phyloP scores from a whole-genome alignment of 2,888 invertebrate species.

The Pachymerium ferrugineum region DNA sequence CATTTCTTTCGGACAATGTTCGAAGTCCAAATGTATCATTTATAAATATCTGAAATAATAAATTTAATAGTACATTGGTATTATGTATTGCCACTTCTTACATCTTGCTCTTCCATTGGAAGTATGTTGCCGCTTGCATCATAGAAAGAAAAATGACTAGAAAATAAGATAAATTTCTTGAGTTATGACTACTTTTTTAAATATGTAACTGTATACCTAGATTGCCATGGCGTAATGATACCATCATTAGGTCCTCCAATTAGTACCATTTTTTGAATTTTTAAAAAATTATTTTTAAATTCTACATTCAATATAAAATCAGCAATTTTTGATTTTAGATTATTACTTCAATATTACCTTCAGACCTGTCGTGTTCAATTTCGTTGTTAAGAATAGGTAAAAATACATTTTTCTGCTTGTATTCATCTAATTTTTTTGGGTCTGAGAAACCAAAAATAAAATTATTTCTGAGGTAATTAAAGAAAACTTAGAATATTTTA shows the following conservation, averaged over 20 bases:
- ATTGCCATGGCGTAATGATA: conserved; percentile 92
- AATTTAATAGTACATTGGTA: too few species aligned
- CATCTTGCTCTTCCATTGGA: conserved; percentile 59
- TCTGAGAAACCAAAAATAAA: background rate
- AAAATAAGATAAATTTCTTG: background rate
- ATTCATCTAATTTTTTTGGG: background rate
- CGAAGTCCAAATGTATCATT: background rate
- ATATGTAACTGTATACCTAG: conserved; percentile 70
- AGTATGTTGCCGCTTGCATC: conserved; percentile 65
- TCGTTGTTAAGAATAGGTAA: background rate
- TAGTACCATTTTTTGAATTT: conserved; percentile 67
- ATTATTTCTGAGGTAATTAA: background rate
- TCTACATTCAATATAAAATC: conserved; percentile 39
- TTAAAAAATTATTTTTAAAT: conserved; percentile 60
- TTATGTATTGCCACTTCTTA: too few species aligned
- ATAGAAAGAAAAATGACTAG: conserved; percentile 81
- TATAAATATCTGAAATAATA: background rate
- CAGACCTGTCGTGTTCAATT: background rate
- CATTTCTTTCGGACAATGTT: background rate
- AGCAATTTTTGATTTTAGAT: too few species aligned
- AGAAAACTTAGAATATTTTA: background rate
- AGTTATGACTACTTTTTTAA: too few species aligned
- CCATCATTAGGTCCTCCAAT: conserved; percentile 89
- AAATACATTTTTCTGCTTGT: background rate
- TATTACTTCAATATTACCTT: too few species aligned